Percentiles rank a stretch among this genome's conserved stretches.
Evolutionary conservation across 92 coral and sea anemone species (phyloP).

Genomic region (Anthopleura xanthogrammica): DNA sequence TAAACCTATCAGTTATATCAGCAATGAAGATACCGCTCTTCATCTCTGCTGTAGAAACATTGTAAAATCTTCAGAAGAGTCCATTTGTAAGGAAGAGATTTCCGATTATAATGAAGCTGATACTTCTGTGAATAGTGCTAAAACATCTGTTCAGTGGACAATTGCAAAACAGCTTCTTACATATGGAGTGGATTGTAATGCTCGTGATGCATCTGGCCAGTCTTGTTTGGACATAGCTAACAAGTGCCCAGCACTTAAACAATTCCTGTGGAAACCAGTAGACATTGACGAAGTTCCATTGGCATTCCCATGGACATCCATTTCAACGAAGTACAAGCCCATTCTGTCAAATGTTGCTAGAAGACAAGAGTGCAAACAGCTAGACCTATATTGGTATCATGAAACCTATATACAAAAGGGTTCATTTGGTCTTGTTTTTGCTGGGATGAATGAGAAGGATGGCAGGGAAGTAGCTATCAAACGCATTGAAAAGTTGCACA

Average conservation of each 20-base stretch:
- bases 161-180: slow-evolving; percentile 5
- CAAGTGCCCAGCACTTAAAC: not conserved
- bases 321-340: not conserved
- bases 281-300: not conserved
- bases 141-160: slow-evolving; percentile 10
- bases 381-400: not conserved
- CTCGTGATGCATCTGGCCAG: not conserved
- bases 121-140: not conserved
- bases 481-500: slow-evolving; percentile 11
- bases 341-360: slow-evolving; percentile 30
- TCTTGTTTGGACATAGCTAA: not conserved
- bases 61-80: not conserved
- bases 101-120: not conserved
- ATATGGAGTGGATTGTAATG: slow-evolving; percentile 4
- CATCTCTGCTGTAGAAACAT: not conserved
- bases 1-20: not conserved
- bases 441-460: slow-evolving; percentile 23
- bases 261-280: not conserved
- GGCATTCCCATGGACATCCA: slow-evolving; percentile 22
- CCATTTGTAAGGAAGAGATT: not conserved
- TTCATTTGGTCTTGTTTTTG: slow-evolving; percentile 22
- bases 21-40: not conserved
- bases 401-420: slow-evolving; percentile 1
- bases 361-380: not conserved
- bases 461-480: slow-evolving; percentile 23